Conservation (phyloP, 2,888 invertebrate species). For the Phytoseiulus persimilis region DNA sequence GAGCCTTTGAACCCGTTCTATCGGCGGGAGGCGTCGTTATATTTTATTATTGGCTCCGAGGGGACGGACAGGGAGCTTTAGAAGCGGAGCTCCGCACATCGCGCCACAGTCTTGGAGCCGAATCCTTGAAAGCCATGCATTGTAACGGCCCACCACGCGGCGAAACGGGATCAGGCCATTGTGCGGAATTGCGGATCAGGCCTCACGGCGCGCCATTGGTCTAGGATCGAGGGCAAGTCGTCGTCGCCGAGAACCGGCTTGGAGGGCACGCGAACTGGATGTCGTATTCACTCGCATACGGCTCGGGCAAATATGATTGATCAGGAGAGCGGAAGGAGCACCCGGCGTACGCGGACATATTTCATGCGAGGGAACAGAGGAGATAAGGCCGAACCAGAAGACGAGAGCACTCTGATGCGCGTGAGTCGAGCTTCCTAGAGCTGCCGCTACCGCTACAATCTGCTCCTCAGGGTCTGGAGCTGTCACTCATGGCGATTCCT, state of each 20-base stretch:
- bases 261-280: background rate
- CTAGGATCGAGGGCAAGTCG: background rate
- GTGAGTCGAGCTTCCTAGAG: no score
- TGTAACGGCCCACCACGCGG: no score
- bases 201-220: background rate
- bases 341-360: no score
- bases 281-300: background rate
- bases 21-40: background rate
- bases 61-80: no score
- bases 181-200: background rate
- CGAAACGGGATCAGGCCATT: background rate
- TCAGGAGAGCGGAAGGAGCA: background rate
- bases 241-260: background rate
- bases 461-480: no score
- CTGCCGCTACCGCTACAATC: no score
- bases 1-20: background rate
- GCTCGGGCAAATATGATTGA: background rate
- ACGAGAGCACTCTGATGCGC: no score
- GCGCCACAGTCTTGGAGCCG: no score
- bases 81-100: no score
- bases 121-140: no score
- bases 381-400: no score
- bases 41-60: background rate
- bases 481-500: no score
- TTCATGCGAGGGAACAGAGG: background rate